A percentile compares a stretch with the other conserved stretches of the same genome.
Conservation (phyloP, 1,140 invertebrate species). For the Cardiocondyla obscurior region DNA sequence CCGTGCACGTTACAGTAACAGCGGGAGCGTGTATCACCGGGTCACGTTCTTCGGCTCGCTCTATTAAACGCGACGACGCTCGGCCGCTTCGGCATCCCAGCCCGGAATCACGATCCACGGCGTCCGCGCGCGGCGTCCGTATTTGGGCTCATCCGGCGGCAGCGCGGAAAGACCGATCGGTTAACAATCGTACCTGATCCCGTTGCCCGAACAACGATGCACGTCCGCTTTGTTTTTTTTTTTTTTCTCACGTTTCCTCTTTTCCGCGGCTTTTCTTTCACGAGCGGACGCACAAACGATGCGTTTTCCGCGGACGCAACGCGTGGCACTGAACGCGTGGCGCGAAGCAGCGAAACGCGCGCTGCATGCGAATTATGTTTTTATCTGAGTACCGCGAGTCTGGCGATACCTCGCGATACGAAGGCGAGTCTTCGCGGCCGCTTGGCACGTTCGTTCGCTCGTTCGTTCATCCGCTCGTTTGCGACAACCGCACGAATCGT, state of each 20-base stretch:
- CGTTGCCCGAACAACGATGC: conserved; percentile 29
- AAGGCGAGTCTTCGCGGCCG: conserved; percentile 35
- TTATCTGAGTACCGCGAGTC: conserved; percentile 31
- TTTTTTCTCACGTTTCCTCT: neutral
- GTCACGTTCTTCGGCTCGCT: conserved; percentile 53
- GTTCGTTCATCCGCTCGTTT: neutral
- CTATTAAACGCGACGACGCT: conserved; percentile 41
- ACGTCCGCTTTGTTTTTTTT: conserved; percentile 6
- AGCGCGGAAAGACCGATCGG: neutral
- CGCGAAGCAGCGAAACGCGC: conserved; percentile 29
- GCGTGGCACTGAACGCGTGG: conserved; percentile 40
- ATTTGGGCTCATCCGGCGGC: neutral
- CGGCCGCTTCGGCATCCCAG: neutral
- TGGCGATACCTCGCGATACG: conserved; percentile 51
- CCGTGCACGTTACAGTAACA: neutral
- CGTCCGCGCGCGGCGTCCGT: conserved; percentile 3
- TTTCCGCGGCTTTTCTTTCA: no score
- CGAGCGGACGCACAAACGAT: conserved; percentile 18
- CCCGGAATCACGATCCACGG: conserved; percentile 20
- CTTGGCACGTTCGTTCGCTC: neutral
- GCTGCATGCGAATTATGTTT: conserved; percentile 44
- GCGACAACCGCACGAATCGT: neutral
- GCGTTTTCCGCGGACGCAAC: conserved; percentile 40
- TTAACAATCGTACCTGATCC: conserved; percentile 27
- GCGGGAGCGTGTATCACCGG: conserved; percentile 1